Evolutionary conservation across 2,888 invertebrate genomes (phyloP).

Genomic region (Protodeltote pygarga): DNA sequence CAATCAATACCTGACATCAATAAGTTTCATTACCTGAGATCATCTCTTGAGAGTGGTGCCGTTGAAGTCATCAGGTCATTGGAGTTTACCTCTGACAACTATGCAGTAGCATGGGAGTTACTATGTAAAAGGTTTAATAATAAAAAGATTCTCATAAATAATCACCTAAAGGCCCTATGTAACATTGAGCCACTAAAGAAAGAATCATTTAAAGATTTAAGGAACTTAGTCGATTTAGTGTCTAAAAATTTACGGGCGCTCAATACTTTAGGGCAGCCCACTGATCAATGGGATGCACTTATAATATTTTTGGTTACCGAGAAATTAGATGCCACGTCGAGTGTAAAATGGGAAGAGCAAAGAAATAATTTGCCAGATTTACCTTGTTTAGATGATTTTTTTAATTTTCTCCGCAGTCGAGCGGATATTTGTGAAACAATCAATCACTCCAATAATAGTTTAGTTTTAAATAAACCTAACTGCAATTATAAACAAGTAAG

Average conservation of each 20-base stretch:
- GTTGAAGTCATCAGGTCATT: neutral
- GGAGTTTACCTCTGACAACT: conserved; percentile 5
- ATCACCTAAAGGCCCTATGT: neutral
- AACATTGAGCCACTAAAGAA: neutral
- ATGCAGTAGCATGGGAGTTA: neutral
- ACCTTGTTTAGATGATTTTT: neutral
- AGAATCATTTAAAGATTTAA: neutral
- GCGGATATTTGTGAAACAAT: conserved; percentile 1
- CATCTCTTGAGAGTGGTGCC: neutral
- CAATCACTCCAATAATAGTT: neutral
- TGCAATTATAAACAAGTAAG: neutral
- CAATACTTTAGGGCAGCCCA: conserved; percentile 1
- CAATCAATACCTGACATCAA: too few species aligned
- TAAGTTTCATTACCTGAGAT: too few species aligned
- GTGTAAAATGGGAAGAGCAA: conserved; percentile 1
- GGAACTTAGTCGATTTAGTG: neutral
- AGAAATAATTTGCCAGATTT: neutral
- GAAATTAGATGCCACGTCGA: neutral
- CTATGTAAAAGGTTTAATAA: conserved; percentile 1
- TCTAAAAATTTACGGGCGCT: conserved; percentile 2
- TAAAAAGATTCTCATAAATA: conserved; percentile 1
- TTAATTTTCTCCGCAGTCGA: neutral
- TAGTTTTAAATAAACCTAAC: neutral
- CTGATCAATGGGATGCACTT: conserved; percentile 2
- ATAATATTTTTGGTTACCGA: neutral